Percentiles rank a stretch among this genome's conserved stretches.
phyloP scores from a whole-genome alignment of 2,113 vertebrate genomes.

The Eurystomus gularis region DNA sequence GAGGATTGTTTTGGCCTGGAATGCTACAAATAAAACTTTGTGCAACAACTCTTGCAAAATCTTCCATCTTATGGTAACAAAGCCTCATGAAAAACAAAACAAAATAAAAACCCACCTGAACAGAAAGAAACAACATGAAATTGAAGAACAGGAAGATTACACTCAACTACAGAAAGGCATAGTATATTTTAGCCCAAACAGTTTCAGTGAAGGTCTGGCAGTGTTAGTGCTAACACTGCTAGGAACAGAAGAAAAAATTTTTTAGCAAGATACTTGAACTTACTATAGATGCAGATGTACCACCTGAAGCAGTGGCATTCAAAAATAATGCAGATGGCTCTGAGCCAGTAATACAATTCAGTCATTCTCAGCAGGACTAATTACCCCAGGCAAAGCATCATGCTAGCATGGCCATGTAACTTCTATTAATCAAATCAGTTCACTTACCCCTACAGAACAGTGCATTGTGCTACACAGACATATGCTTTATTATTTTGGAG shows the following conservation, averaged over 20 bases:
- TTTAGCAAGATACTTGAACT: conserved; percentile 11
- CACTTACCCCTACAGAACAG: neutral
- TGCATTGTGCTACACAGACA: neutral
- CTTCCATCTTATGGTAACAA: neutral
- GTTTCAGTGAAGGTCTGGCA: neutral
- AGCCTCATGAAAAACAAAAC: neutral
- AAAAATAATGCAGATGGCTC: neutral
- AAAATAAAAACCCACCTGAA: neutral
- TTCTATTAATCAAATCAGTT: conserved; percentile 33
- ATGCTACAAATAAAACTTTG: neutral
- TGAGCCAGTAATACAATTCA: conserved; percentile 1
- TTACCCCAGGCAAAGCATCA: conserved; percentile 6
- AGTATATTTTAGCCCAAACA: neutral
- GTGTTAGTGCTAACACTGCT: neutral
- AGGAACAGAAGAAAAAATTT: neutral
- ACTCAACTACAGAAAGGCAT: neutral
- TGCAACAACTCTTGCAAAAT: neutral
- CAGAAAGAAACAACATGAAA: neutral
- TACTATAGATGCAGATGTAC: neutral
- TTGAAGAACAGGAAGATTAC: neutral
- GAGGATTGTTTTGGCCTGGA: accelerated
- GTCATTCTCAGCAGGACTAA: conserved; percentile 34
- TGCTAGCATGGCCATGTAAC: neutral
- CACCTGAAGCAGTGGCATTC: conserved; percentile 12
- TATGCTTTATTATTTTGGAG: neutral